These are phyloP conservation scores for Chaetops frenatus DNA, from an alignment of 2,113 vertebrate species.

Conservation along the genomic window DNA sequence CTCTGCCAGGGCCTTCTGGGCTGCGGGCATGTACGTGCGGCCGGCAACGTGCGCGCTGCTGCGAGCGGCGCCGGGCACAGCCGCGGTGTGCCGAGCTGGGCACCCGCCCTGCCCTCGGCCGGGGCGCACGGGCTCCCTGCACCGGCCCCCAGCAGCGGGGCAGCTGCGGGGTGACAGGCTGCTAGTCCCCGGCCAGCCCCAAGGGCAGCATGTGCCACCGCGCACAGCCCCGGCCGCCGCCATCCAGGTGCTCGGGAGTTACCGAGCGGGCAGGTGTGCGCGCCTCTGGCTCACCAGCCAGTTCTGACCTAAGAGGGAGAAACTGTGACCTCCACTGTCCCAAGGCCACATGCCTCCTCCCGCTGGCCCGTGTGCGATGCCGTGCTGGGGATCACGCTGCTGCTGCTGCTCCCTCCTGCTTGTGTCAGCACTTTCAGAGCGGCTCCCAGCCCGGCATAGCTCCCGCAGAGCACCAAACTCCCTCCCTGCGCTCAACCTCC, in stretches of 20 bases:
- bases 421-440: background rate
- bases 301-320: background rate
- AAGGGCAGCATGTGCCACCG: background rate
- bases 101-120: background rate
- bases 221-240: background rate
- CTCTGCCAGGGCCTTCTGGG: constrained; percentile 36
- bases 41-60: constrained; percentile 22
- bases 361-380: accelerated
- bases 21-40: constrained; percentile 54
- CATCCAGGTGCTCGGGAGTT: background rate
- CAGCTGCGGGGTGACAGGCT: background rate
- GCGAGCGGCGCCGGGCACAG: background rate
- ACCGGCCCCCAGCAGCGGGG: background rate
- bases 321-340: background rate
- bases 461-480: background rate
- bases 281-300: background rate
- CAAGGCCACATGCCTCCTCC: background rate
- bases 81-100: background rate
- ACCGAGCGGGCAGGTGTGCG: background rate
- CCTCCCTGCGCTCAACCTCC: accelerated
- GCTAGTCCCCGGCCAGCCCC: background rate
- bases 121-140: background rate
- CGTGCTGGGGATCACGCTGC: background rate
- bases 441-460: background rate
- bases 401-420: background rate